Evolutionary conservation across 2,888 invertebrate genomes (phyloP), one percentile per base, ranked within the genome.

Genomic region (Choreutis nemorana): DNA sequence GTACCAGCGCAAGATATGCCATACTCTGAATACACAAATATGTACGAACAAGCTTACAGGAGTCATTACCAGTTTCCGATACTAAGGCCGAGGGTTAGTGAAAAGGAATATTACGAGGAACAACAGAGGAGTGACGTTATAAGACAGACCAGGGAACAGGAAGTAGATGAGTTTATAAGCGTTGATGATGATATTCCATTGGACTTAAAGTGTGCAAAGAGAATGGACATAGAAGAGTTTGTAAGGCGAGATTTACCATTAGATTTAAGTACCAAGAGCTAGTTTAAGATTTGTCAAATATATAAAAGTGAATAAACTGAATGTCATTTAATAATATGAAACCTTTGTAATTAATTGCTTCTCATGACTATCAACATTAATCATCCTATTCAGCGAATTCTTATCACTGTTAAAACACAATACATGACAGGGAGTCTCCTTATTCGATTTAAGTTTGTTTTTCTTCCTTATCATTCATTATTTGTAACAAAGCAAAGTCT

Each of bases 221-320:
- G 65, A 23, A 41, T 56, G 20, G 71, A 72, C 29, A 56, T 72
- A 27, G 68, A 67, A 35, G 60, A 66, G 32, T 58, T 72, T 60
- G 56, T 73, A 55, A 65, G 53, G 48, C 55, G 58, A 23, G 83
- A 83, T 55, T 63, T 77, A 42, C 85, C 85, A 30, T 65, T 85
- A 71, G 85, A 85, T 72, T 81, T 85, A 71, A 84, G 83, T 55
- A 79, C 79, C 40, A 80, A 79, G 45, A 79, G 77, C 39, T 65
- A 59, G 57, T 44, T 71, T 64, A 40, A 37, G 41, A 41, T 53
- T 57, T 50, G 48, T 55, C 46, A 39, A 44, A 48, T 45, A 50
- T 23, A 23, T 11, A n/a, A n/a, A n/a, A n/a, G n/a, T n/a, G n/a
- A n/a, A n/a, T n/a, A n/a, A n/a, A n/a, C n/a, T n/a, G n/a, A n/a